phyloP scores from a whole-genome alignment of 2,797 vertebrate species.

The Nothura maculosa region DNA sequence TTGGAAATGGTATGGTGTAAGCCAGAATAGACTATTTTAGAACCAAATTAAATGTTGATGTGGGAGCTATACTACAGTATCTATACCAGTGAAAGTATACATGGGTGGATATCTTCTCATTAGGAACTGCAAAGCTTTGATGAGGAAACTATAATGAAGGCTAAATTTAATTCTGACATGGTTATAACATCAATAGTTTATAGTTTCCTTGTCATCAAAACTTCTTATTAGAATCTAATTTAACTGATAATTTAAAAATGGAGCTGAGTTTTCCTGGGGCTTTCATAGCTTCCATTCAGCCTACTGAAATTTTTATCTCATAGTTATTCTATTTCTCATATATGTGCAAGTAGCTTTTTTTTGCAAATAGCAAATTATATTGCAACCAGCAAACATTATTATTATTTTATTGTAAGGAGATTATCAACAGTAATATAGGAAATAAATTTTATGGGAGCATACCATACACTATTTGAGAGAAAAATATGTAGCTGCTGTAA shows the following conservation, averaged over 20 bases:
- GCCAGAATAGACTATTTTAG: neutral
- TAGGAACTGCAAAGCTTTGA: neutral
- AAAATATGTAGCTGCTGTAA: neutral
- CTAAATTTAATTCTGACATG: neutral
- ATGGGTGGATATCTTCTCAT: neutral
- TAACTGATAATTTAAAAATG: neutral
- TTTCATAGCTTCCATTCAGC: neutral
- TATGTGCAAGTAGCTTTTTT: neutral
- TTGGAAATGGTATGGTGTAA: neutral
- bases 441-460: neutral
- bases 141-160: neutral
- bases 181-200: neutral
- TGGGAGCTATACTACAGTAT: neutral
- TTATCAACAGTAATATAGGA: neutral
- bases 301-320: neutral
- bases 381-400: neutral
- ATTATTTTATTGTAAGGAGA: too few species aligned
- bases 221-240: neutral
- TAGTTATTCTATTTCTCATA: neutral
- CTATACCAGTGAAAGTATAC: neutral
- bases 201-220: neutral
- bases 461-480: constrained; percentile 20
- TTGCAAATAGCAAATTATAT: neutral
- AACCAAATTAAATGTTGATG: neutral
- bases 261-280: neutral